These are phyloP conservation scores for Drosophila putrida DNA, from an alignment of 2,888 invertebrate species.

Conservation along the genomic window DNA sequence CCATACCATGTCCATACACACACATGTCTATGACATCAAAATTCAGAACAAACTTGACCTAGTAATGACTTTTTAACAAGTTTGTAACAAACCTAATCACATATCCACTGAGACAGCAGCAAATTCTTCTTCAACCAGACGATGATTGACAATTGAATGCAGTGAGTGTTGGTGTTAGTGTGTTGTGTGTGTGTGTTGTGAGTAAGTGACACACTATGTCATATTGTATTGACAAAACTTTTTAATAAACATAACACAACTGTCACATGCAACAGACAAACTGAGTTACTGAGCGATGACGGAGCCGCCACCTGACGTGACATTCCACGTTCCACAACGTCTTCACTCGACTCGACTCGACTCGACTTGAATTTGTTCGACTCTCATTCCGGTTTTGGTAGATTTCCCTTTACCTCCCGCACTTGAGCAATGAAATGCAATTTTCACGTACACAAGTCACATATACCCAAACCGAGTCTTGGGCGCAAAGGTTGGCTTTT, in stretches of 20 bases:
- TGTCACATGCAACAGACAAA: conserved; percentile 70
- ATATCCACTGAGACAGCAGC: conserved; percentile 25
- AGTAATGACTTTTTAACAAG: conserved; percentile 74
- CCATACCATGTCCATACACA: neutral
- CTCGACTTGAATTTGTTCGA: conserved; percentile 7
- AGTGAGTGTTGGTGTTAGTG: neutral
- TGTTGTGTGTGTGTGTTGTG: conserved; percentile 4
- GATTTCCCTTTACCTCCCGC: conserved; percentile 11
- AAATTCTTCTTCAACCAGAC: conserved; percentile 12
- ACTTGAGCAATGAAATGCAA: conserved; percentile 69
- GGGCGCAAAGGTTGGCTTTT: conserved; percentile 19
- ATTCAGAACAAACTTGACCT: conserved; percentile 42
- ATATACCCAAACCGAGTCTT: conserved; percentile 33
- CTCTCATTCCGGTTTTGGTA: conserved; percentile 11
- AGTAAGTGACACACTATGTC: conserved; percentile 43
- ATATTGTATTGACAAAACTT: conserved; percentile 61
- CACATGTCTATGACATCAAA: conserved; percentile 12
- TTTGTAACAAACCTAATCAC: conserved; percentile 53
- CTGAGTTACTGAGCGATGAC: conserved; percentile 41
- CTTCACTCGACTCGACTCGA: neutral
- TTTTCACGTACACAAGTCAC: conserved; percentile 76
- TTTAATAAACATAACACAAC: conserved; percentile 78
- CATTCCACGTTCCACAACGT: conserved; percentile 16
- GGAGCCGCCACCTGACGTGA: conserved; percentile 52
- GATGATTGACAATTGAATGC: conserved; percentile 45